A percentile compares a stretch with the other conserved stretches of the same genome.
These are phyloP conservation scores for Apostichopus leukothele DNA, from an alignment of 53 echinoderm and acorn worm genomes.

Conservation along the genomic window DNA sequence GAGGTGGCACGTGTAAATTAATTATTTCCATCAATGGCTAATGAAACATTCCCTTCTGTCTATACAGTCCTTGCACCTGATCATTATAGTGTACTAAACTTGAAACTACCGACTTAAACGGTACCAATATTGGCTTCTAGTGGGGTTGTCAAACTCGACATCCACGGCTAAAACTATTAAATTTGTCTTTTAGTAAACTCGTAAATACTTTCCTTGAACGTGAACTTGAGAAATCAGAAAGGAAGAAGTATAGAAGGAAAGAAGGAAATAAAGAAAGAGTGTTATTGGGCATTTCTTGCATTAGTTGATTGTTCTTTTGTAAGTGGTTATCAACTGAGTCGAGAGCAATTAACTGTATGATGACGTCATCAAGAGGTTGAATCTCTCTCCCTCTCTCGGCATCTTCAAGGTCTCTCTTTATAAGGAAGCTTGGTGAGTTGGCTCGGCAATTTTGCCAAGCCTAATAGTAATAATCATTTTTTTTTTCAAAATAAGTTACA, in stretches of 20 bases:
- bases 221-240: neutral
- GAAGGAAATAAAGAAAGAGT: neutral
- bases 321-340: neutral
- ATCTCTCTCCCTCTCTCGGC: neutral
- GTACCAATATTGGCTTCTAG: conserved; percentile 12
- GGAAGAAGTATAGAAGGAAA: too few species aligned
- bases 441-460: too few species aligned
- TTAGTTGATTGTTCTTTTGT: neutral
- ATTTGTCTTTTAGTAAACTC: conserved; percentile 22
- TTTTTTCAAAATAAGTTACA: too few species aligned
- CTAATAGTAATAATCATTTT: too few species aligned
- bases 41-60: conserved; percentile 26
- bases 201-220: conserved; percentile 4
- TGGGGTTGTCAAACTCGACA: neutral
- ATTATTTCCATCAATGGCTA: conserved; percentile 33
- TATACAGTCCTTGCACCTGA: conserved; percentile 18
- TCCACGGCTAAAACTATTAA: neutral
- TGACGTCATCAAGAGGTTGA: neutral
- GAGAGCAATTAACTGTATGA: neutral
- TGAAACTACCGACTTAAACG: neutral
- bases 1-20: conserved; percentile 39
- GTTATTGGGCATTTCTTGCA: neutral
- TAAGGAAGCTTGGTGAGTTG: neutral
- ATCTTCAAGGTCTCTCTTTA: neutral
- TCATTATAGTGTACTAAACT: conserved; percentile 1